phyloP scores from a whole-genome alignment of 2,888 invertebrate genomes.

The Idaea dimidiata region DNA sequence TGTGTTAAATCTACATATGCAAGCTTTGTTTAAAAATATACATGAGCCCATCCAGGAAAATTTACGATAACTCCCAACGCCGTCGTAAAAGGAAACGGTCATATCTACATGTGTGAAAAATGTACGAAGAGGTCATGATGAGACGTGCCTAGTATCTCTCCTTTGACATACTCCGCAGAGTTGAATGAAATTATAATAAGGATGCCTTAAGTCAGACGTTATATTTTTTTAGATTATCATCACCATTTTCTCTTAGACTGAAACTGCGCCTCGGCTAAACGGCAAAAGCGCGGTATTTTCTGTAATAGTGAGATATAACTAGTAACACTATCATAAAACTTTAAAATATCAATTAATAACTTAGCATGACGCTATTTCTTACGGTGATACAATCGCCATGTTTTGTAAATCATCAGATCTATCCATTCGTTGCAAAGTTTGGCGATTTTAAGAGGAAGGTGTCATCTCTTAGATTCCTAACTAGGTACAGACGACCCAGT shows the following conservation, averaged over 20 bases:
- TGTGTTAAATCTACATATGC: background rate
- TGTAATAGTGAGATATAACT: no score
- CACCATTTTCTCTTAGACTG: background rate
- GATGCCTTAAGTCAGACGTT: conserved; percentile 3
- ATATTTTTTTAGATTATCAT: background rate
- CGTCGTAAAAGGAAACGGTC: conserved; percentile 2
- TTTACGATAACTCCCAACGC: conserved; percentile 24
- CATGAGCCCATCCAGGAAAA: conserved; percentile 14
- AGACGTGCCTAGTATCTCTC: conserved; percentile 18
- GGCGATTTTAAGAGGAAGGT: no score
- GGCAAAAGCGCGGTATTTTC: no score
- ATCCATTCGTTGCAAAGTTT: no score
- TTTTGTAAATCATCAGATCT: no score
- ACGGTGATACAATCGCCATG: no score
- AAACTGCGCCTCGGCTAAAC: no score
- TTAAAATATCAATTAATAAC: no score
- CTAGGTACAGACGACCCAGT: no score
- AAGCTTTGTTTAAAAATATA: conserved; percentile 1
- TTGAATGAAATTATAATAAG: conserved; percentile 45
- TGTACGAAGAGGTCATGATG: conserved; percentile 26
- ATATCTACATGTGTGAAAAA: conserved; percentile 23
- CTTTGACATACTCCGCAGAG: conserved; percentile 25
- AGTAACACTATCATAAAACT: no score
- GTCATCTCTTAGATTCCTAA: no score
- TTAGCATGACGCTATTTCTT: no score